A percentile compares a stretch with the other conserved stretches of the same genome.
These are phyloP conservation scores for Drosophila santomea DNA, from an alignment of 1,140 invertebrate genomes.

Conservation along the genomic window DNA sequence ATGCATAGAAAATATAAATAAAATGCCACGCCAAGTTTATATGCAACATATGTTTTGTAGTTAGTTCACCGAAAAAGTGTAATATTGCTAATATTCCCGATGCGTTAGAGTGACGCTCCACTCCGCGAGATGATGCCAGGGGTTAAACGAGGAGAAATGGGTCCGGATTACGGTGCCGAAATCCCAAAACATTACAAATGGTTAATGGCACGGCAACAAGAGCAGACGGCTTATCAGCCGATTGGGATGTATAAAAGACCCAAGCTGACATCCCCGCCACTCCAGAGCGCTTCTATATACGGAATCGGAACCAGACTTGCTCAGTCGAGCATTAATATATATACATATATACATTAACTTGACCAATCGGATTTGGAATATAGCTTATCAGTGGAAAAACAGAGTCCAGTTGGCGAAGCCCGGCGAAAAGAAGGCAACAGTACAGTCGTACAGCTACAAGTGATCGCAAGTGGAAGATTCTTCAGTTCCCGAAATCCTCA, in stretches of 20 bases:
- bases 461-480: slow-evolving; percentile 38
- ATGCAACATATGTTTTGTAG: too few relatives aligned
- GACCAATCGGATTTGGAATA: neutral
- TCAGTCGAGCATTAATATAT: neutral
- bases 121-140: neutral
- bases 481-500: slow-evolving; percentile 6
- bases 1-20: neutral
- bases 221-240: slow-evolving; percentile 26
- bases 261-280: slow-evolving; percentile 5
- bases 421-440: slow-evolving; percentile 28
- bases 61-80: neutral
- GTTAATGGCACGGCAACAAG: slow-evolving; percentile 45
- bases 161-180: slow-evolving; percentile 4
- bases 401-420: slow-evolving; percentile 43
- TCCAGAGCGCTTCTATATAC: slow-evolving; percentile 18
- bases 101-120: neutral
- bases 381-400: slow-evolving; percentile 32
- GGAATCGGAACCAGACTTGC: slow-evolving; percentile 5
- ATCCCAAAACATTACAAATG: slow-evolving; percentile 12
- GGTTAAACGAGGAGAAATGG: neutral
- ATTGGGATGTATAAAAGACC: slow-evolving; percentile 35
- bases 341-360: slow-evolving; percentile 9
- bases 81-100: neutral
- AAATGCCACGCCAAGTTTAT: neutral
- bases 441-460: slow-evolving; percentile 61